Conservation (phyloP, 2,797 vertebrate species). For the Perodicticus potto region DNA sequence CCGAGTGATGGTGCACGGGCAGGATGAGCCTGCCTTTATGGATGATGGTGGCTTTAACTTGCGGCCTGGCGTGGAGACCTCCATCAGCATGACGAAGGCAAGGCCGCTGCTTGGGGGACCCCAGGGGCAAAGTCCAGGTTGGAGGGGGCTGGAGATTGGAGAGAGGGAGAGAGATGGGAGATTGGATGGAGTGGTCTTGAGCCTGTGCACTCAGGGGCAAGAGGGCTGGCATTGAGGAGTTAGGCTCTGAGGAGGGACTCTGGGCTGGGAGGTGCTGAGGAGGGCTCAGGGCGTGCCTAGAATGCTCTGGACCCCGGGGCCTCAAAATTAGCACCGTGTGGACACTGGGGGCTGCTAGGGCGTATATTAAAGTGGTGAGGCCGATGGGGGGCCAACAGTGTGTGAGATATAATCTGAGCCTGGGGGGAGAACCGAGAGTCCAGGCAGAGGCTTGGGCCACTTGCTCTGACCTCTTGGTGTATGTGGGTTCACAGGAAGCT, state of each 20-base stretch:
- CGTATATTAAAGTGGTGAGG: neutral
- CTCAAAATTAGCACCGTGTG: neutral
- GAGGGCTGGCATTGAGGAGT: neutral
- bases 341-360: neutral
- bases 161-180: no score
- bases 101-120: neutral
- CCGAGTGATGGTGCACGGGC: slow-evolving; percentile 89
- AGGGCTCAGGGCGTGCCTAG: neutral
- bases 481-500: slow-evolving; percentile 83
- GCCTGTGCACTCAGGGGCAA: neutral
- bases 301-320: neutral
- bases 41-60: slow-evolving; percentile 91
- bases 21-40: slow-evolving; percentile 90
- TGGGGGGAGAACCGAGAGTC: neutral
- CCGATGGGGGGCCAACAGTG: neutral
- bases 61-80: slow-evolving; percentile 89
- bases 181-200: neutral
- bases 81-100: slow-evolving; percentile 90
- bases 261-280: neutral
- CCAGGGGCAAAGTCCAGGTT: slow-evolving; percentile 41
- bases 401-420: neutral
- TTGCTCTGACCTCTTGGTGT: neutral
- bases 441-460: neutral
- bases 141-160: no score
- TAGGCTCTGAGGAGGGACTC: neutral